A percentile compares a stretch with the other conserved stretches of the same genome.
phyloP scores from a whole-genome alignment of 1,140 invertebrate species.

The Drosophila lowei region DNA sequence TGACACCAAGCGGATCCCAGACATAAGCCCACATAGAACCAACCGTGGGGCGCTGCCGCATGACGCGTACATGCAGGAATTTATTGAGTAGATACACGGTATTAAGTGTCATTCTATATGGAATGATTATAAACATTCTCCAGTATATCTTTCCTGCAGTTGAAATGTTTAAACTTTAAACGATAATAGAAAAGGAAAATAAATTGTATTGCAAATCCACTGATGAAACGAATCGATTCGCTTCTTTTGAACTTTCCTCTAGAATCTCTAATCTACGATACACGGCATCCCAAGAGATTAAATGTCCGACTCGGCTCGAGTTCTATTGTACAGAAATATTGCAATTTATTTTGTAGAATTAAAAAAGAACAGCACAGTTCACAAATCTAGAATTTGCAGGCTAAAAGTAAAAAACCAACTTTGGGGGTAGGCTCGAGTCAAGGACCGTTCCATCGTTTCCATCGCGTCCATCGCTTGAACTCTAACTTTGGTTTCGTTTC shows the following conservation, averaged over 20 bases:
- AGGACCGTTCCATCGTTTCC: conserved; percentile 9
- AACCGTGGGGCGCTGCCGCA: no score
- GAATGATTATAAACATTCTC: background rate
- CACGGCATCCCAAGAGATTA: background rate
- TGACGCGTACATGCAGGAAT: no score
- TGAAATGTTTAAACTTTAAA: no score
- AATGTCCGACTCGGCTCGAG: background rate
- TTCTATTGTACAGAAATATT: conserved; percentile 73
- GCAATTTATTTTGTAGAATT: conserved; percentile 74
- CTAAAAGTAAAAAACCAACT: conserved; percentile 61
- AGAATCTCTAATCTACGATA: no score
- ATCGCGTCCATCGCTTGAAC: conserved; percentile 11
- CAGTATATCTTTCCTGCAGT: no score
- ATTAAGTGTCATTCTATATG: background rate
- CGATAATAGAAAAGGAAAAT: no score
- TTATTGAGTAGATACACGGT: no score
- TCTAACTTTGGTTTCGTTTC: conserved; percentile 24
- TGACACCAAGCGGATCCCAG: no score
- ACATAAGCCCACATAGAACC: no score
- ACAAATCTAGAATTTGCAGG: conserved; percentile 81
- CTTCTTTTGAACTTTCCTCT: no score
- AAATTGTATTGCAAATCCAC: no score
- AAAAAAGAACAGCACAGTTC: conserved; percentile 78
- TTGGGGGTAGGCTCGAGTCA: conserved; percentile 34
- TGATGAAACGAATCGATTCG: no score